These are phyloP conservation scores for Lysandra bellargus DNA, from an alignment of 2,888 invertebrate species.

Conservation along the genomic window DNA sequence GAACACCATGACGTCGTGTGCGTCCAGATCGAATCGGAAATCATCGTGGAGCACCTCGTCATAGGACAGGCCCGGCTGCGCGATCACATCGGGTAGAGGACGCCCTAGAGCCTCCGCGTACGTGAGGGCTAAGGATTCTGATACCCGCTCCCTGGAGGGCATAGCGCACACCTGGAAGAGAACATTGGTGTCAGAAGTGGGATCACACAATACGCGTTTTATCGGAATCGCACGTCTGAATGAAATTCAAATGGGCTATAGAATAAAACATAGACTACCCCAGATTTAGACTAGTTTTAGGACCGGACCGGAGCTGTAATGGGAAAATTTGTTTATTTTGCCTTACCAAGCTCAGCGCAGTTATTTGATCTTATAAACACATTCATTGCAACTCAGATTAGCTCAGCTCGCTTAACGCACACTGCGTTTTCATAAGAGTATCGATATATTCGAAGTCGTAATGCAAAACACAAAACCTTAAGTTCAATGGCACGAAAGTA, in stretches of 20 bases:
- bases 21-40: constrained; percentile 93
- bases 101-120: constrained; percentile 78
- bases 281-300: neutral
- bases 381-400: no score
- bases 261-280: neutral
- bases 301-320: neutral
- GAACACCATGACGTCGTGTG: constrained; percentile 98
- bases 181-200: neutral
- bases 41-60: constrained; percentile 93
- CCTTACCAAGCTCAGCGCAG: no score
- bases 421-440: no score
- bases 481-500: no score
- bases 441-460: no score
- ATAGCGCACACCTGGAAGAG: constrained; percentile 85
- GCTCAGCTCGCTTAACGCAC: no score
- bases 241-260: neutral
- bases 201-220: neutral
- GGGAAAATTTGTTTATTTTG: no score
- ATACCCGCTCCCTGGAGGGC: constrained; percentile 83
- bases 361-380: no score
- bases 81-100: constrained; percentile 75
- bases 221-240: neutral
- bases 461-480: no score
- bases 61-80: constrained; percentile 87
- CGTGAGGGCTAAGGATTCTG: constrained; percentile 74